A percentile compares a stretch with the other conserved stretches of the same genome.
These are phyloP conservation scores for Zoanthus sansibaricus DNA, from an alignment of 92 coral and sea anemone species.

Conservation along the genomic window DNA sequence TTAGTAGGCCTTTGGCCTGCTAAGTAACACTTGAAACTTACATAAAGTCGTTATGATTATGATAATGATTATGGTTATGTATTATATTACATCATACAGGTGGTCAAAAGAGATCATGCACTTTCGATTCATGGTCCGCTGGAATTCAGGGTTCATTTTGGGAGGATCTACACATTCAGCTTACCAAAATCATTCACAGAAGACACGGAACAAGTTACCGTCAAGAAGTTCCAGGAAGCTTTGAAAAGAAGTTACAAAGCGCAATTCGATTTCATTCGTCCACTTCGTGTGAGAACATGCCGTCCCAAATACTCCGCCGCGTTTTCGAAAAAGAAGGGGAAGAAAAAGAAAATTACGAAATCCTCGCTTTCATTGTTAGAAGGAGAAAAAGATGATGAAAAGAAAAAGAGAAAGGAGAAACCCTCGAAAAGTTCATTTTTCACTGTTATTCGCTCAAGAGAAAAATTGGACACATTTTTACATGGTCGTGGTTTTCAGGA, in stretches of 20 bases:
- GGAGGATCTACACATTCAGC: conserved; percentile 89
- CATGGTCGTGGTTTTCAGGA: conserved; percentile 62
- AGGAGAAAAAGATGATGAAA: conserved; percentile 50
- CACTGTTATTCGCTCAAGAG: conserved; percentile 70
- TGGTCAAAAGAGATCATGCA: conserved; percentile 83
- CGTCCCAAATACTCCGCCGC: conserved; percentile 33
- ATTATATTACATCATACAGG: conserved; percentile 5
- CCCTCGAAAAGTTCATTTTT: conserved; percentile 87
- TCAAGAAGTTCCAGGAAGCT: conserved; percentile 80
- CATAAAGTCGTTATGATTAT: too few relatives aligned
- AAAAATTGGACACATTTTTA: conserved; percentile 64
- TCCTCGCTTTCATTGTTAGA: neutral
- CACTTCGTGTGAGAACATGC: conserved; percentile 35
- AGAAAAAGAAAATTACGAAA: conserved; percentile 60
- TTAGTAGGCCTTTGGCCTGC: too few relatives aligned
- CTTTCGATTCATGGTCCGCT: conserved; percentile 78
- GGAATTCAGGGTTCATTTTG: conserved; percentile 91
- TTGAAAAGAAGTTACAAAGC: conserved; percentile 68
- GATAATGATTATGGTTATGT: too few relatives aligned
- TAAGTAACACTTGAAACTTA: too few relatives aligned
- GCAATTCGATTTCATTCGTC: conserved; percentile 11
- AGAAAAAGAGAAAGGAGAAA: conserved; percentile 68
- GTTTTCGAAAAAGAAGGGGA: conserved; percentile 42
- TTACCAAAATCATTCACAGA: conserved; percentile 92
- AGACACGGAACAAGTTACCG: conserved; percentile 88